phyloP scores from a whole-genome alignment of 2,888 invertebrate genomes.

The Scelioninae gen. 2 region DNA sequence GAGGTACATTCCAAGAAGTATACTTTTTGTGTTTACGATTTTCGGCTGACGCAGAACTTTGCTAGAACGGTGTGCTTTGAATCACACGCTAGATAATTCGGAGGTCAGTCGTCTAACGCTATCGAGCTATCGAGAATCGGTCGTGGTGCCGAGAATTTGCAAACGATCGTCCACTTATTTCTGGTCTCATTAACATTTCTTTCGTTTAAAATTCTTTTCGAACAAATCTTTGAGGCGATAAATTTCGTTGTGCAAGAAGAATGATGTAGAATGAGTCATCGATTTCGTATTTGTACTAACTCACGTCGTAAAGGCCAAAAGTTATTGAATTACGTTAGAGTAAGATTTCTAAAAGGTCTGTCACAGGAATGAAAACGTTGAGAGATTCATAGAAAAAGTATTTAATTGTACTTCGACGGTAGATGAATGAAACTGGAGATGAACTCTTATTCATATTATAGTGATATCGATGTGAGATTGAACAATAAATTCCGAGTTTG shows the following conservation, averaged over 20 bases:
- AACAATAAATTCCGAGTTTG: slow-evolving; percentile 23
- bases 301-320: slow-evolving; percentile 52
- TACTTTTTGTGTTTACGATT: slow-evolving; percentile 56
- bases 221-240: slow-evolving; percentile 51
- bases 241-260: slow-evolving; percentile 60
- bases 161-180: slow-evolving; percentile 26
- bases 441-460: slow-evolving; percentile 31
- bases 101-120: slow-evolving; percentile 73
- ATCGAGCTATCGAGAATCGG: slow-evolving; percentile 71
- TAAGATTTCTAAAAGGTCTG: slow-evolving; percentile 40
- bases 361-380: slow-evolving; percentile 21
- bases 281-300: slow-evolving; percentile 60
- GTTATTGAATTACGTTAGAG: slow-evolving; percentile 40
- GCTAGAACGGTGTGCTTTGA: slow-evolving; percentile 64
- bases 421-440: slow-evolving; percentile 21
- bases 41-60: slow-evolving; percentile 61
- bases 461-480: slow-evolving; percentile 41
- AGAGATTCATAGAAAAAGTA: slow-evolving; percentile 44
- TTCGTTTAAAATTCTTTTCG: slow-evolving; percentile 10
- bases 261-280: slow-evolving; percentile 52
- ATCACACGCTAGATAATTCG: slow-evolving; percentile 69
- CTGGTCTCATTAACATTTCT: too few species aligned
- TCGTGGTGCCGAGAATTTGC: slow-evolving; percentile 66
- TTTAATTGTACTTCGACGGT: slow-evolving; percentile 32
- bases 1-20: slow-evolving; percentile 59